Evolutionary conservation across 2,888 invertebrate genomes (phyloP).

Genomic region (Beris morrisii): DNA sequence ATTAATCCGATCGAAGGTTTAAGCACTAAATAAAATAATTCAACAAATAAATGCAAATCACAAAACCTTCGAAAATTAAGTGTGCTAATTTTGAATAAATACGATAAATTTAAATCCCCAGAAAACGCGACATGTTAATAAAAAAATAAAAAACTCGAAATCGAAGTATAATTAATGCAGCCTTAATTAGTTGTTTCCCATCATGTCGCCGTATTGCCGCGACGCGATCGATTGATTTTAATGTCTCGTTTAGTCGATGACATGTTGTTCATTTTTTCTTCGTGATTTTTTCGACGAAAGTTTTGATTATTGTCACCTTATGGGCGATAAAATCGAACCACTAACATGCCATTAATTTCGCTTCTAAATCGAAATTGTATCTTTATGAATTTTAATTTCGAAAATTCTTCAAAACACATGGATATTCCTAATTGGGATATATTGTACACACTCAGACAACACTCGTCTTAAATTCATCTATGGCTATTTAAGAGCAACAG

Average conservation of each 20-base stretch:
- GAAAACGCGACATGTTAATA: conserved; percentile 8
- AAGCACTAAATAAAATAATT: not conserved
- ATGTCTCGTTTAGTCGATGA: conserved; percentile 25
- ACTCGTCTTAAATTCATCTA: too few relatives aligned
- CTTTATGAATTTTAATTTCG: not conserved
- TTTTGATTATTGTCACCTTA: conserved; percentile 27
- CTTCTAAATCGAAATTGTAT: conserved; percentile 8
- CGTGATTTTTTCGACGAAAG: not conserved
- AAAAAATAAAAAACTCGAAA: not conserved
- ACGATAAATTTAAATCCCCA: conserved; percentile 3
- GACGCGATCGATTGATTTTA: conserved; percentile 20
- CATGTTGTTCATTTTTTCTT: conserved; percentile 7
- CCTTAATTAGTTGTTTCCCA: conserved; percentile 23
- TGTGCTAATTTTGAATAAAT: conserved; percentile 20
- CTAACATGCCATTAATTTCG: not conserved
- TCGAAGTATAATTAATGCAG: conserved; percentile 19
- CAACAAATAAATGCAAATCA: not conserved
- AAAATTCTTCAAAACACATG: conserved; percentile 5
- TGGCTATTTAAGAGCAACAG: too few relatives aligned
- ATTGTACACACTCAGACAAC: too few relatives aligned
- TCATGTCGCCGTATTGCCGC: conserved; percentile 1
- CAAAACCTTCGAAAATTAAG: conserved; percentile 14
- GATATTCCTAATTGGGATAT: conserved; percentile 19
- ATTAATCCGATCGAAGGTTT: not conserved
- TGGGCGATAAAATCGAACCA: conserved; percentile 14